Evolutionary conservation across 2,888 invertebrate species (phyloP).

Genomic region (Spialia ferax): DNA sequence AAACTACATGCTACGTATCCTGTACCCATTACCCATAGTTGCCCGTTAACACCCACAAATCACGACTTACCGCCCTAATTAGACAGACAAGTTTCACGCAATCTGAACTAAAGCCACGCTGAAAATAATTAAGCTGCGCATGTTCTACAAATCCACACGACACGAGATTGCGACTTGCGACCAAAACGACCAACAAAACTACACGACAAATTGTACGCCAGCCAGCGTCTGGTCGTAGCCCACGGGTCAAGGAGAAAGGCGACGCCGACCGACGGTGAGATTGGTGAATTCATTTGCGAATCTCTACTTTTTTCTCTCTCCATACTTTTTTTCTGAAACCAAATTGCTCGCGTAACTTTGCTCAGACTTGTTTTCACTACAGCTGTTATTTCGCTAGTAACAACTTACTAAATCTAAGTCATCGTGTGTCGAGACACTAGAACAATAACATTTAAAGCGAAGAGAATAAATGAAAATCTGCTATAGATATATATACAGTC

Average conservation of each 20-base stretch:
- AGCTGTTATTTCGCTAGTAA: neutral
- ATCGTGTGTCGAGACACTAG: too few relatives aligned
- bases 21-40: neutral
- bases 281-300: constrained; percentile 29
- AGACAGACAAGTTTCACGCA: constrained; percentile 27
- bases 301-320: constrained; percentile 24
- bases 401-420: neutral
- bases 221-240: constrained; percentile 47
- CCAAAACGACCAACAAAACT: constrained; percentile 45
- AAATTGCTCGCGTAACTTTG: constrained; percentile 14
- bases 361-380: constrained; percentile 11
- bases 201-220: constrained; percentile 50
- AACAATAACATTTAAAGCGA: too few relatives aligned
- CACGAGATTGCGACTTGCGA: constrained; percentile 16
- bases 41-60: neutral
- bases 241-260: constrained; percentile 70
- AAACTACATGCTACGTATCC: neutral
- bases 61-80: constrained; percentile 22
- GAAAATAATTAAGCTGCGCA: constrained; percentile 39
- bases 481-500: too few relatives aligned
- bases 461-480: too few relatives aligned
- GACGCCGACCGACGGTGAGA: constrained; percentile 44
- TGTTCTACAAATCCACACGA: constrained; percentile 35
- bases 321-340: neutral
- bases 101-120: neutral